Evolutionary conservation across 2,888 invertebrate species (phyloP).

Genomic region (Athripsodes cinereus): DNA sequence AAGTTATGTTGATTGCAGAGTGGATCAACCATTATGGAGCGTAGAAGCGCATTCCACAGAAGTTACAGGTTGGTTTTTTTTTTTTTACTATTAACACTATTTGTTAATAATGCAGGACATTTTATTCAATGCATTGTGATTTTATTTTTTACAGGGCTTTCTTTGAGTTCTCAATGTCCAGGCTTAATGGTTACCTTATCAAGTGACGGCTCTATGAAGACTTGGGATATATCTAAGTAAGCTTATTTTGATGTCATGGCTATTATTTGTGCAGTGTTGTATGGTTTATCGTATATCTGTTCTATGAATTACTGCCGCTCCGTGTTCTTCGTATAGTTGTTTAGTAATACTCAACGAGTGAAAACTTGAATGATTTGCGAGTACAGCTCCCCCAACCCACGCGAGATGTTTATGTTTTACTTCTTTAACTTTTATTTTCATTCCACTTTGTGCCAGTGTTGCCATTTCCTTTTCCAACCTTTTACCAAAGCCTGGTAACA

Average conservation of each 20-base stretch:
- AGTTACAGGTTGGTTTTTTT: conserved; percentile 61
- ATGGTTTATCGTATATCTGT: not conserved
- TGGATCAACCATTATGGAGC: conserved; percentile 62
- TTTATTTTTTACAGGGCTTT: conserved; percentile 49
- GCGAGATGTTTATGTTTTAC: not conserved
- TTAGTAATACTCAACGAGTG: not conserved
- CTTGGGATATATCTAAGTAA: conserved; percentile 67
- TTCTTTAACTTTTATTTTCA: not conserved
- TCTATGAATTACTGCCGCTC: not conserved
- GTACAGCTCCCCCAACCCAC: not conserved
- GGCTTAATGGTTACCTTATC: conserved; percentile 74
- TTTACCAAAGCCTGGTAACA: not conserved
- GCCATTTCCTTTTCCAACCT: not conserved
- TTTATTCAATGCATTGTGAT: not conserved
- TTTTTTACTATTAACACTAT: not conserved
- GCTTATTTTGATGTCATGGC: conserved; percentile 3
- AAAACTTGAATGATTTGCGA: not conserved
- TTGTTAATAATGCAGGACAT: not conserved
- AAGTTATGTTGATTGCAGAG: conserved; percentile 68
- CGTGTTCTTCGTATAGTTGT: not conserved
- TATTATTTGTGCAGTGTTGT: not conserved
- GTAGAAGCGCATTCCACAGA: conserved; percentile 76
- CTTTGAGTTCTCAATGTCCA: conserved; percentile 64
- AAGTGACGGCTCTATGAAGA: conserved; percentile 74
- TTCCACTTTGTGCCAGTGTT: not conserved